These are phyloP conservation scores for Perizoma affinitatum DNA, from an alignment of 2,888 invertebrate genomes.

Conservation along the genomic window DNA sequence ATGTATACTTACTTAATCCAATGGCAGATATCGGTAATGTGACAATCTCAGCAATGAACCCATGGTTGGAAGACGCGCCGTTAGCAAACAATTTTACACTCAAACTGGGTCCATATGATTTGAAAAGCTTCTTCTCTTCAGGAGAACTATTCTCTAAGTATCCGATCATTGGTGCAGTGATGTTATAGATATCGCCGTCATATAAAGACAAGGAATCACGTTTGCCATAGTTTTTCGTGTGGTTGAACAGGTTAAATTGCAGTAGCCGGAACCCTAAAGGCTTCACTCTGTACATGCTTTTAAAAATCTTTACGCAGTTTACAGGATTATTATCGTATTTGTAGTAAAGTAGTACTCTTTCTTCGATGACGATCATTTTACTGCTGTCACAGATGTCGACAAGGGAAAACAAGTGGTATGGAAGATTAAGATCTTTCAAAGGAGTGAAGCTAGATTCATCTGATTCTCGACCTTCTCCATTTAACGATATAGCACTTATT, in stretches of 20 bases:
- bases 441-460: conserved; percentile 95
- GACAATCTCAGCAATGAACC: conserved; percentile 98
- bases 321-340: conserved; percentile 98
- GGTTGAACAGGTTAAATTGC: conserved; percentile 96
- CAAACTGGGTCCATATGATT: conserved; percentile 90
- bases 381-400: conserved; percentile 98
- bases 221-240: conserved; percentile 91
- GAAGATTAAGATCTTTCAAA: conserved; percentile 90
- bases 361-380: conserved; percentile 95
- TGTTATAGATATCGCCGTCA: conserved; percentile 96
- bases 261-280: conserved; percentile 95
- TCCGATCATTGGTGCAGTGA: conserved; percentile 88
- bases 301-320: conserved; percentile 98
- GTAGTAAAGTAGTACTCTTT: conserved; percentile 95
- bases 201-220: conserved; percentile 94
- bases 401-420: conserved; percentile 96
- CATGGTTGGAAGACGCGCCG: conserved; percentile 96
- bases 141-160: conserved; percentile 89
- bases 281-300: conserved; percentile 92
- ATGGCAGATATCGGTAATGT: conserved; percentile 96
- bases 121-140: conserved; percentile 90
- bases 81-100: conserved; percentile 97
- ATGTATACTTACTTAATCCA: conserved; percentile 90
- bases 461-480: conserved; percentile 95
- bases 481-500: conserved; percentile 94